Evolutionary conservation across 2,888 invertebrate species (phyloP).

Genomic region (Ditylenchus weischeri): DNA sequence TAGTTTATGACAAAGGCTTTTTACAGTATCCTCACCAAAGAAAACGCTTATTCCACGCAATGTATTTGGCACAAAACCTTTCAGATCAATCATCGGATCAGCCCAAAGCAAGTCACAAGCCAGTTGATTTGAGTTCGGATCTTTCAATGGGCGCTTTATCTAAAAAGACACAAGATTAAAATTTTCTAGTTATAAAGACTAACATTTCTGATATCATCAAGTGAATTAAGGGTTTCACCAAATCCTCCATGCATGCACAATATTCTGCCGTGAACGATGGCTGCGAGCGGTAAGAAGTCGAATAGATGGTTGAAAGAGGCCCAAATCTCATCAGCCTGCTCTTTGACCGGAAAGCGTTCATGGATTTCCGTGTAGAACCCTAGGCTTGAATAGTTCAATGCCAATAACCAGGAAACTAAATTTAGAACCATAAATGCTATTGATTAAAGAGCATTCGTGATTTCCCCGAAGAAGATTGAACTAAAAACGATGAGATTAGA

Average conservation of each 20-base stretch:
- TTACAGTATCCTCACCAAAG: slow-evolving; percentile 16
- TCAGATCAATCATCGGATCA: slow-evolving; percentile 36
- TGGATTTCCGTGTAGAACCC: slow-evolving; percentile 31
- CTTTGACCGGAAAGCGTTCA: slow-evolving; percentile 26
- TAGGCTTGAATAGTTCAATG: neutral
- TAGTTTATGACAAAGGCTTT: slow-evolving; percentile 23
- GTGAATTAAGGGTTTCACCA: slow-evolving; percentile 21
- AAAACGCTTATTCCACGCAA: slow-evolving; percentile 12
- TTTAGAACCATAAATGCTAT: slow-evolving; percentile 23
- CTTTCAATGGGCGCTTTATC: slow-evolving; percentile 33
- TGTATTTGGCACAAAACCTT: slow-evolving; percentile 10
- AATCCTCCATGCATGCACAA: slow-evolving; percentile 40
- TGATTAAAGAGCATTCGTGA: slow-evolving; percentile 32
- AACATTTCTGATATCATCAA: slow-evolving; percentile 34
- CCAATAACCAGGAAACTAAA: neutral
- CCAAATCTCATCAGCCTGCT: slow-evolving; percentile 26
- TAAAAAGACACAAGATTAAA: slow-evolving; percentile 12
- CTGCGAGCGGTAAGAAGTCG: slow-evolving; percentile 32
- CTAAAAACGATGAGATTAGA: slow-evolving; percentile 15
- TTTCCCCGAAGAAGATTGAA: slow-evolving; percentile 35
- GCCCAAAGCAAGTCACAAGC: slow-evolving; percentile 40
- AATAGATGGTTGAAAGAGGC: slow-evolving; percentile 35
- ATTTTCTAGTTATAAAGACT: neutral
- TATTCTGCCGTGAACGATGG: slow-evolving; percentile 26
- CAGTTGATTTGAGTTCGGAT: slow-evolving; percentile 26